phyloP scores from a whole-genome alignment of 2,888 invertebrate genomes.

The Ecliptopera silaceata region DNA sequence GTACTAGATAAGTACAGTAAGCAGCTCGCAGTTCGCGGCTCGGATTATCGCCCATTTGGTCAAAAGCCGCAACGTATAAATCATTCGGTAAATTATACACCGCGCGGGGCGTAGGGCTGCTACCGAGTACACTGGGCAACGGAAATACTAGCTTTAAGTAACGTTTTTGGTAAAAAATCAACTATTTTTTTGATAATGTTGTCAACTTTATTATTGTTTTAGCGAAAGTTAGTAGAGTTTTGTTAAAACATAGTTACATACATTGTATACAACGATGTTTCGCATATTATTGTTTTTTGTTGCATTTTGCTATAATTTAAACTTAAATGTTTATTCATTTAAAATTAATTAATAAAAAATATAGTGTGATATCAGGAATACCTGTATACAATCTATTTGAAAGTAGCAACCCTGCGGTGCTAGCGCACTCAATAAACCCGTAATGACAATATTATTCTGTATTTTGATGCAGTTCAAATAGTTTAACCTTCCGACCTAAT shows the following conservation, averaged over 20 bases:
- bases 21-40: neutral
- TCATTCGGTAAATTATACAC: constrained; percentile 23
- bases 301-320: too few relatives aligned
- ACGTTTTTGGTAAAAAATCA: too few relatives aligned
- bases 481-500: constrained; percentile 1
- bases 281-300: too few relatives aligned
- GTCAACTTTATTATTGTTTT: too few relatives aligned
- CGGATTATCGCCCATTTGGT: constrained; percentile 17
- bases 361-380: neutral
- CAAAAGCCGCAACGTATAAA: constrained; percentile 23
- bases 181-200: too few relatives aligned
- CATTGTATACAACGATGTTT: too few relatives aligned
- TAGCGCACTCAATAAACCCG: constrained; percentile 8
- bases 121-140: neutral
- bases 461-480: constrained; percentile 15
- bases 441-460: constrained; percentile 11
- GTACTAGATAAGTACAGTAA: neutral
- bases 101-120: constrained; percentile 11
- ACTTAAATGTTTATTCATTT: too few relatives aligned
- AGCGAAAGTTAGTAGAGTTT: too few relatives aligned
- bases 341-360: too few relatives aligned
- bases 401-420: constrained; percentile 3
- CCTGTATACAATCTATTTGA: neutral
- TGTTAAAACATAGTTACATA: too few relatives aligned
- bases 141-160: neutral